Base-by-base conservation (phyloP, 2,888 invertebrate species). In the Tachina grossa region DNA sequence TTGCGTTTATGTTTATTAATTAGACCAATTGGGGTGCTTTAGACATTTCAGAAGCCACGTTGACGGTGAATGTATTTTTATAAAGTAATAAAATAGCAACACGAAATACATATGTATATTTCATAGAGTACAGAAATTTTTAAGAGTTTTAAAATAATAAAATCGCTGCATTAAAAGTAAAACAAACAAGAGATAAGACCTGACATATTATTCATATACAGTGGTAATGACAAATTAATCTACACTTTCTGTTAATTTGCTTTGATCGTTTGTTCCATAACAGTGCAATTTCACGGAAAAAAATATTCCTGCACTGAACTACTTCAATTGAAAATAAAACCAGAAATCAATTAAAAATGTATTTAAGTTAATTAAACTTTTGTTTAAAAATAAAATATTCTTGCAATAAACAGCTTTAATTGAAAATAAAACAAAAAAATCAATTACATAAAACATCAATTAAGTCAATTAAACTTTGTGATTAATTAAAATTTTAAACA, bases 41-140 rank as follows among this genome's bases (percentile, higher is more conserved):
- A 77, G 59, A 55, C 45, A 79, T 53, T 77, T 79, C 45, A 53
- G 47, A 55, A 66, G 76, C 83, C 85, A 85, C 85, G 85, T 85
- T 85, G 85, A 80, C 83, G 83, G 19, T 53, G 76, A 49, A 13
- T 69, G 49, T 47, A 39, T 66, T 53, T 41, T 31, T 31, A 57
- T 51, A 65, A 41, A 53, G 61, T 9, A 68, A 47, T 41, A 5
- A 71, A 59, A 66, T 19, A 66, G 43, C 43, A 59, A 59, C 31
- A 39, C 14, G 43, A 16, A 57, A 53, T 75, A 61, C 75, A 45
- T 65, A 47, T 68, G 43, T 14, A 16, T 65, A 1, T 19, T n/a
- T 2, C 51, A 16, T 41, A 61, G n/a, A 43, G 14, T 49, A 14
- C 19, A 55, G 19, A 71, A 55, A 71, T 41, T 57, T 61, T 45